Base-by-base conservation (phyloP, 2,113 vertebrate species). In the Callopanchax toddi region DNA sequence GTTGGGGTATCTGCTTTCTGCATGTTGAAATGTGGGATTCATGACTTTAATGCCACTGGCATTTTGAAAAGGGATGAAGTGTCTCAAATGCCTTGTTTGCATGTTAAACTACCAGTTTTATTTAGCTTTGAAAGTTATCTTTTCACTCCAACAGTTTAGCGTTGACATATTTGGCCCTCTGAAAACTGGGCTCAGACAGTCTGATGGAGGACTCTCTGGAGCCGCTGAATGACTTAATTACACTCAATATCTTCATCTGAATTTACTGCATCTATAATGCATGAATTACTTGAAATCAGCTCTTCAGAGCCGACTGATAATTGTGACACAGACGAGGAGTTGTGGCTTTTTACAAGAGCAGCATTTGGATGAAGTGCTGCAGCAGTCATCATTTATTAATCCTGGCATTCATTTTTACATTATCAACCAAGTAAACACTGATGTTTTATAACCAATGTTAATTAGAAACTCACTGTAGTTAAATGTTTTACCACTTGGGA, bases 201-300 rank as follows among this genome's bases (percentile, higher is more conserved):
- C 77, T 83, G 85, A 87, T 83, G 50, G 67, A 87, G 68, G 68
- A 63, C 76, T 69, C 60, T 56, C 37, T 57, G 72, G 60, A 78
- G 65, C 67, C 5, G 29, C 25, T 51, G 65, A 66, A 79, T 65
- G 64, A 78, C 78, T 89, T 84, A 71, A 88, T 89, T 87, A 83
- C 74, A 81, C 60, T 61, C 20, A 22, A 45, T 67, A 53, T 75
- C 61, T 82, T 61, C 34, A 67, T 72, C 55, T 76, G 77, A 73
- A 79, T 78, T 75, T 67, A 71, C 68, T 61, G 40, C 65, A 75
- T 72, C 51, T 59, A 84, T 89, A 76, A 81, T 85, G 74, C 64
- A 86, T 75, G 77, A 20, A 62, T 78, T 60, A 29, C 49, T 82
- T 54, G 22, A 46, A 60, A 64, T 68, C 62, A 60, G 51, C 21